A percentile compares a stretch with the other conserved stretches of the same genome.
phyloP scores from a whole-genome alignment of 2,888 invertebrate genomes.

The Stenchaetothrips biformis region DNA sequence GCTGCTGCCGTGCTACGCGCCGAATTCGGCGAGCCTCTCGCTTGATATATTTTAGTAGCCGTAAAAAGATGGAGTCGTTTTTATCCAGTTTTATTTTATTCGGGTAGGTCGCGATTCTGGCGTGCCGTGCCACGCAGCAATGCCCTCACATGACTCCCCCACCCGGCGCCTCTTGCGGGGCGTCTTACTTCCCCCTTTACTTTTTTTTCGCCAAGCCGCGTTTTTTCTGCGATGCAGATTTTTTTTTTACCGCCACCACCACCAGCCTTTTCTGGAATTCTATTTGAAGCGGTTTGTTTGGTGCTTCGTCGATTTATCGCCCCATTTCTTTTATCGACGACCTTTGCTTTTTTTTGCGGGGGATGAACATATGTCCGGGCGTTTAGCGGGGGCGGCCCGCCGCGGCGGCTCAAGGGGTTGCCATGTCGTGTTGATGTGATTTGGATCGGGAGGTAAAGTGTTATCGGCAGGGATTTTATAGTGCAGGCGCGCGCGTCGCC shows the following conservation, averaged over 20 bases:
- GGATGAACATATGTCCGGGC: conserved; percentile 8
- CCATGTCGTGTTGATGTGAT: not conserved
- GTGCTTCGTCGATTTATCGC: conserved; percentile 10
- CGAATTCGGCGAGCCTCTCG: conserved; percentile 13
- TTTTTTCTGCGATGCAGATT: conserved; percentile 19
- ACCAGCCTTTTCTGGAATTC: conserved; percentile 26
- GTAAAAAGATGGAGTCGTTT: conserved; percentile 29
- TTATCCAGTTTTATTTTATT: conserved; percentile 26
- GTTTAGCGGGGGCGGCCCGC: not conserved
- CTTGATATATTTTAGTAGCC: conserved; percentile 22
- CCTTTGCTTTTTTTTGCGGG: not conserved
- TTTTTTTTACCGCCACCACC: conserved; percentile 18
- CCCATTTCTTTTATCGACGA: conserved; percentile 11
- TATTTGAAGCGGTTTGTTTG: conserved; percentile 26
- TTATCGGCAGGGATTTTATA: not conserved
- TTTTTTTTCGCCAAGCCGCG: conserved; percentile 1
- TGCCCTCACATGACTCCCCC: conserved; percentile 5
- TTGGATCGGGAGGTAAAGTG: not conserved
- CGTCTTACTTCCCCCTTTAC: not conserved
- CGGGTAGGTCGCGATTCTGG: not conserved
- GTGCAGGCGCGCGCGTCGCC: not conserved
- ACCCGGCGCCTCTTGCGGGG: conserved; percentile 23
- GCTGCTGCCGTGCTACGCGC: not conserved
- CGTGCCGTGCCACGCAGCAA: not conserved
- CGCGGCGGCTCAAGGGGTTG: conserved; percentile 3